A percentile compares a stretch with the other conserved stretches of the same genome.
phyloP scores from a whole-genome alignment of 2,888 invertebrate genomes.

The Aphodius sticticus region DNA sequence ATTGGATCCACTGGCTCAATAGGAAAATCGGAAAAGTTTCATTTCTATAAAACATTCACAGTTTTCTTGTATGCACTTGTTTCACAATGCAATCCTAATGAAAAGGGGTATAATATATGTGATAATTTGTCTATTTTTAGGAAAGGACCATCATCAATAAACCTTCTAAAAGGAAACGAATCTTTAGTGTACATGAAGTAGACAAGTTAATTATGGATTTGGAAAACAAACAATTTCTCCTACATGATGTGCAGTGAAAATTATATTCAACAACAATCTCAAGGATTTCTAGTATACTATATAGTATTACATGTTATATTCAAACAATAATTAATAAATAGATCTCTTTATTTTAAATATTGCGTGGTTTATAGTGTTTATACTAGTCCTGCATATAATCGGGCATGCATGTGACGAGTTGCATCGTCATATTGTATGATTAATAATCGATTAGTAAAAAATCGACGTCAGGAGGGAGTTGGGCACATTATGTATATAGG shows the following conservation, averaged over 20 bases:
- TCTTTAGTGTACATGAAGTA: conserved; percentile 53
- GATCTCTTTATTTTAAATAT: too few relatives aligned
- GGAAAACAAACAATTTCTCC: conserved; percentile 43
- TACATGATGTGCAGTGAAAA: not conserved
- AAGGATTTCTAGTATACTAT: not conserved
- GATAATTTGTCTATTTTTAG: conserved; percentile 41
- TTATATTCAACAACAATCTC: not conserved
- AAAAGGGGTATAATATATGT: not conserved
- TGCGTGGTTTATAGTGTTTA: too few relatives aligned
- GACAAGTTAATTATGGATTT: conserved; percentile 53
- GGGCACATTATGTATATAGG: too few relatives aligned
- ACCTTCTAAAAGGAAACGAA: conserved; percentile 50
- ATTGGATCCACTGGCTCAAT: not conserved
- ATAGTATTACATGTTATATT: too few relatives aligned
- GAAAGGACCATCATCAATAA: conserved; percentile 45
- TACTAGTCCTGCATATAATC: too few relatives aligned
- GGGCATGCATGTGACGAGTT: too few relatives aligned
- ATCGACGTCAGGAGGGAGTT: too few relatives aligned
- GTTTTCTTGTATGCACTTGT: conserved; percentile 5
- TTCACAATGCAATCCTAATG: too few relatives aligned
- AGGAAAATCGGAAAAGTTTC: conserved; percentile 6
- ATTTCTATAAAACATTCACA: not conserved
- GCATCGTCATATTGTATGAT: too few relatives aligned
- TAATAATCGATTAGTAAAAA: too few relatives aligned
- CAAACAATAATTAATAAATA: too few relatives aligned